Conservation (phyloP, 2,113 vertebrate genomes). For the Myotis brandtii region DNA sequence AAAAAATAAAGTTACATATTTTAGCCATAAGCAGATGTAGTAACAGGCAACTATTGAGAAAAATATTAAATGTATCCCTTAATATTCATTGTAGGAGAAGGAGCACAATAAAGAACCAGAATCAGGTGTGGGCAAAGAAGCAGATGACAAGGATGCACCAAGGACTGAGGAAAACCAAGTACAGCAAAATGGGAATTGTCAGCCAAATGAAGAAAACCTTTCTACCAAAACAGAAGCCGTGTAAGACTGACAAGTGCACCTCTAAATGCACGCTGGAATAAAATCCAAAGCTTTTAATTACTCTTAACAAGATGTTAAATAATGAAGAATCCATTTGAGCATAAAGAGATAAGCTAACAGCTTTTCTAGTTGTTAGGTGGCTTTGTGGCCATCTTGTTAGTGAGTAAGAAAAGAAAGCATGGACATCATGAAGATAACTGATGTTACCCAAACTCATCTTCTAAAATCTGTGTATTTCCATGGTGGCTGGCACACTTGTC, state of each 20-base stretch:
- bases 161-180: conserved; percentile 84
- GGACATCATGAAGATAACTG: conserved; percentile 79
- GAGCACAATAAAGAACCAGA: conserved; percentile 84
- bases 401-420: conserved; percentile 77
- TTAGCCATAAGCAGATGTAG: not conserved
- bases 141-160: conserved; percentile 82
- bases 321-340: conserved; percentile 76
- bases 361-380: conserved; percentile 79
- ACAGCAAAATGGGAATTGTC: conserved; percentile 94
- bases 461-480: conserved; percentile 82
- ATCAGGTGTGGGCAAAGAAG: conserved; percentile 86
- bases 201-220: conserved; percentile 86
- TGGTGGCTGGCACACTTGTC: conserved; percentile 82
- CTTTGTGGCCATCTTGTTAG: conserved; percentile 81
- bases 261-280: conserved; percentile 64
- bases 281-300: conserved; percentile 84
- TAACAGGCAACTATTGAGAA: not conserved
- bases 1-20: not conserved
- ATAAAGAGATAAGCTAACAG: conserved; percentile 68
- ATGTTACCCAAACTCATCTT: conserved; percentile 79
- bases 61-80: conserved; percentile 10
- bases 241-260: conserved; percentile 72
- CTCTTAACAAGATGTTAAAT: conserved; percentile 81
- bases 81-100: conserved; percentile 85
- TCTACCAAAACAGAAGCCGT: conserved; percentile 84